A percentile compares a stretch with the other conserved stretches of the same genome.
These are phyloP conservation scores for Octodonta nipae DNA, from an alignment of 2,888 invertebrate species.

Conservation along the genomic window DNA sequence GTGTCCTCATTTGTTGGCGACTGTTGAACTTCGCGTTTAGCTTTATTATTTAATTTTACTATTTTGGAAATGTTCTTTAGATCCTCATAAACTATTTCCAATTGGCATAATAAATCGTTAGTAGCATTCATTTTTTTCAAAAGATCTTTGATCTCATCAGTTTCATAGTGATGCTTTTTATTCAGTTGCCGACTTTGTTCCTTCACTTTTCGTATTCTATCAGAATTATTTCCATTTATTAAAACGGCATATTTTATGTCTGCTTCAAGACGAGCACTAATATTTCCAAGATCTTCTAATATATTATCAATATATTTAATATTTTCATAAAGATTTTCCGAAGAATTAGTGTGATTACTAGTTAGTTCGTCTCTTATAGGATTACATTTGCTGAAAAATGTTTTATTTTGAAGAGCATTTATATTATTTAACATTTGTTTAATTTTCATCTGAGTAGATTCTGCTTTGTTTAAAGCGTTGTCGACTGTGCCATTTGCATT, in stretches of 20 bases:
- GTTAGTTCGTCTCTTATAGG: too few species aligned
- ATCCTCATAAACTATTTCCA: slow-evolving; percentile 17
- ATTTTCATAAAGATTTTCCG: too few species aligned
- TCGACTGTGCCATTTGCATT: too few species aligned
- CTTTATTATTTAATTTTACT: slow-evolving; percentile 28
- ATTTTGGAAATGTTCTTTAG: slow-evolving; percentile 14
- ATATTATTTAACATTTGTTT: too few species aligned
- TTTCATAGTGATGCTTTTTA: too few species aligned
- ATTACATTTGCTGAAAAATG: too few species aligned
- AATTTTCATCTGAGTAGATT: too few species aligned
- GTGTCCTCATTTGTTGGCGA: slow-evolving; percentile 35
- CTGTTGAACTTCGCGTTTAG: too few species aligned
- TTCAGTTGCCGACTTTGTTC: slow-evolving; percentile 13
- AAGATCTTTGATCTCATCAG: slow-evolving; percentile 13
- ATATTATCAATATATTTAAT: slow-evolving; percentile 20
- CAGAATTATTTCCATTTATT: slow-evolving; percentile 17
- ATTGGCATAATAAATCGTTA: slow-evolving; percentile 16
- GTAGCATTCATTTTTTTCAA: slow-evolving; percentile 14
- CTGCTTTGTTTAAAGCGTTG: too few species aligned
- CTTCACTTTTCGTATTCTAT: slow-evolving; percentile 19
- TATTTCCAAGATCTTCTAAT: slow-evolving; percentile 16
- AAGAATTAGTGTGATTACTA: too few species aligned
- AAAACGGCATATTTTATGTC: slow-evolving; percentile 14
- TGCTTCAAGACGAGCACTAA: slow-evolving; percentile 16
- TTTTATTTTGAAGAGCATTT: too few species aligned